Conservation (phyloP, 53 echinoderm and acorn worm genomes). For the Henricia sp. region DNA sequence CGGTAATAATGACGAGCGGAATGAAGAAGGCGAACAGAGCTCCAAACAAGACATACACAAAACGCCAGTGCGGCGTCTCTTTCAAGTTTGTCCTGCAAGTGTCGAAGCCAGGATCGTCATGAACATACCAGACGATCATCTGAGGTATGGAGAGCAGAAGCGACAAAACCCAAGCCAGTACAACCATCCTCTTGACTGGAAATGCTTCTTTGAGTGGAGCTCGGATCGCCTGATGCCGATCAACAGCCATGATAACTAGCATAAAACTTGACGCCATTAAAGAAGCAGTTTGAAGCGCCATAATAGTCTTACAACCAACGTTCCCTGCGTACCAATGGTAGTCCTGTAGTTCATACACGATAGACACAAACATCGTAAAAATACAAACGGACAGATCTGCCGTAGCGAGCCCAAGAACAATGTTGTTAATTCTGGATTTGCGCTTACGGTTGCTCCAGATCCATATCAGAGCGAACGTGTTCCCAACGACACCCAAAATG, state of each 20-base stretch:
- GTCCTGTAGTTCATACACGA: constrained; percentile 76
- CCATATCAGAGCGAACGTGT: constrained; percentile 83
- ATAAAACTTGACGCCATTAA: constrained; percentile 93
- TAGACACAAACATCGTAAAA: constrained; percentile 79
- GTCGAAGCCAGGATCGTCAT: constrained; percentile 10
- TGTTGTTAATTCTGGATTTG: constrained; percentile 84
- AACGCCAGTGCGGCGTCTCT: constrained; percentile 60
- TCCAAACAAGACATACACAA: constrained; percentile 77
- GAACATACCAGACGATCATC: constrained; percentile 76
- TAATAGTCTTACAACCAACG: constrained; percentile 80
- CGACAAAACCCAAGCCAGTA: constrained; percentile 77
- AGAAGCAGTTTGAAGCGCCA: constrained; percentile 84
- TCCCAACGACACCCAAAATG: constrained; percentile 83
- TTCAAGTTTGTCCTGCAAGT: constrained; percentile 75
- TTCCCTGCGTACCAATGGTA: constrained; percentile 87
- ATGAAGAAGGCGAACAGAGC: constrained; percentile 82
- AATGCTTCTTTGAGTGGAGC: constrained; percentile 87
- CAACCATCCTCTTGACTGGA: constrained; percentile 74
- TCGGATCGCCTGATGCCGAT: constrained; percentile 90
- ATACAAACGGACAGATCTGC: constrained; percentile 92
- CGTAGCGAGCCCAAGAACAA: constrained; percentile 86
- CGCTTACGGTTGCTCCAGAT: constrained; percentile 82
- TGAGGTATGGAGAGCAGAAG: constrained; percentile 78
- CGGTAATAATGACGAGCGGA: constrained; percentile 81
- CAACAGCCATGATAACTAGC: constrained; percentile 88